phyloP scores from a whole-genome alignment of 2,797 vertebrate genomes.

The Sebastes melanostomus region DNA sequence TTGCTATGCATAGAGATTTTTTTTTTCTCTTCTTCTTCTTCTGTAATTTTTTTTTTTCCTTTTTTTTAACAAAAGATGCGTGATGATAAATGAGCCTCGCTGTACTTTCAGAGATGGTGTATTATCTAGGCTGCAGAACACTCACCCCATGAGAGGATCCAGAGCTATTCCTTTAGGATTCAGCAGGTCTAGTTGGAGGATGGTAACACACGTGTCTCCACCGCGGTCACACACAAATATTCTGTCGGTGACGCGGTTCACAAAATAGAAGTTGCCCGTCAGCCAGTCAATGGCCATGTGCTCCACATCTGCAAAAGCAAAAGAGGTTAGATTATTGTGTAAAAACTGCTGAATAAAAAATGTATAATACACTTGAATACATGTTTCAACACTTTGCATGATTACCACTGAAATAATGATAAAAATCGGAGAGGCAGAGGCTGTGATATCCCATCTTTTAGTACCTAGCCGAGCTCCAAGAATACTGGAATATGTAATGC shows the following conservation, averaged over 20 bases:
- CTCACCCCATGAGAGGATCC: conserved; percentile 94
- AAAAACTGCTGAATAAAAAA: background rate
- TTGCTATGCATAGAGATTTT: conserved; percentile 47
- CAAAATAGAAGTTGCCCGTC: conserved; percentile 94
- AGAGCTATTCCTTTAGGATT: conserved; percentile 93
- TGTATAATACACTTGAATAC: background rate
- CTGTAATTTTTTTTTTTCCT: background rate
- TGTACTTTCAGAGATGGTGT: background rate
- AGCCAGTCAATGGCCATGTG: conserved; percentile 96
- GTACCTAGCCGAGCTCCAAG: background rate
- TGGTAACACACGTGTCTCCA: conserved; percentile 89
- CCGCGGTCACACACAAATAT: conserved; percentile 90
- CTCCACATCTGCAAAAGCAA: conserved; percentile 84
- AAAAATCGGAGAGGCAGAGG: background rate
- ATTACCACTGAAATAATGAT: background rate
- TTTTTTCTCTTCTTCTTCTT: conserved; percentile 17
- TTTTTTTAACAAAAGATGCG: conserved; percentile 34
- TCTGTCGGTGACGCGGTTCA: conserved; percentile 86
- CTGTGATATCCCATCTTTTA: background rate
- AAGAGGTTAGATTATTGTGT: background rate
- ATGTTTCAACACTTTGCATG: background rate
- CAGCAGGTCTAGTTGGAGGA: conserved; percentile 90
- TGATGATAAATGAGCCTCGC: conserved; percentile 49
- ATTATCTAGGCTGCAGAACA: conserved; percentile 20
- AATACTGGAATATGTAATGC: background rate